Base-by-base conservation (phyloP, 2,888 invertebrate species). In the Eristalis tenax region DNA sequence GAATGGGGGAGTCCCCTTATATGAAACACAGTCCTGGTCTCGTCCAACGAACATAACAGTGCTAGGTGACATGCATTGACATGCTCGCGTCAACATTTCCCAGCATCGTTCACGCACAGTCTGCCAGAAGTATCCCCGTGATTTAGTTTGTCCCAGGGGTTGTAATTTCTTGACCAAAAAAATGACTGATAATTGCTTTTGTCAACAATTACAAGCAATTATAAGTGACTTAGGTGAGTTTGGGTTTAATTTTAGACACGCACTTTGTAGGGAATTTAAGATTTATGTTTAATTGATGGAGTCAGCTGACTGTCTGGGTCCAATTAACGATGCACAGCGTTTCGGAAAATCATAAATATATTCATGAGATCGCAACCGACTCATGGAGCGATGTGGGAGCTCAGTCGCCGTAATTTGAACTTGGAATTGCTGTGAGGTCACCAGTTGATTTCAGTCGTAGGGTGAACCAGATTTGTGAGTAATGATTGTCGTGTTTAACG, bases 81-180 rank as follows among this genome's bases (percentile, higher is more conserved):
- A 26, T 26, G 26, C 26, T 2, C 1, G 26, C 3, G 26, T n/a
- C 26, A 26, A 2, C 26, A 26, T 26, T 26, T 26, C 26, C 26
- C 28, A 28, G 28, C 28, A 28, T 28, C 28, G 4, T 28, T 28
- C 28, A 4, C 5, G 91, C 69, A 88, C 91, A 69, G 90, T 92
- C n/a, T 90, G 92, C 88, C 75, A 83, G 22, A 91, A 91, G 83
- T 90, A 92, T 64, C 91, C 92, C 1, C 90, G 6, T 50, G 6
- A n/a, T 15, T 15, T 13, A 15, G 15, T 50, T 15, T 63, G 1
- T 13, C 26, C 5, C 28, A 4, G 5, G 40, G 4, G 15, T 40
- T 50, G n/a, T 6, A 43, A 15, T 0, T 4, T 15, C 2, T 43
- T 43, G n/a, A 43, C 4, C 32, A 35, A 11, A 1, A 32, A 35